These are phyloP conservation scores for Pocillopora verrucosa DNA, from an alignment of 64 coral and sea anemone genomes.

Conservation along the genomic window DNA sequence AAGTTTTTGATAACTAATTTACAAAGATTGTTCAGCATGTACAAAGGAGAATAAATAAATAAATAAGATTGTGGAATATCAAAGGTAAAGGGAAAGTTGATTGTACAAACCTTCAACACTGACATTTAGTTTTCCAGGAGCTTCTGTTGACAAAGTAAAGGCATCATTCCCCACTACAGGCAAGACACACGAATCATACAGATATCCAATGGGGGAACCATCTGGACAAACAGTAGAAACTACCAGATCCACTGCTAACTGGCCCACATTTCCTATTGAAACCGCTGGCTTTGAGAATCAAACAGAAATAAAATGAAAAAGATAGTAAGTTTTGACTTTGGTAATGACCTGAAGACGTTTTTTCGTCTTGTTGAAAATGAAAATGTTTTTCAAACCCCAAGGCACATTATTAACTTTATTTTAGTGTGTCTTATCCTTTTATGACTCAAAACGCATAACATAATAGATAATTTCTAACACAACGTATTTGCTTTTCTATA, in stretches of 20 bases:
- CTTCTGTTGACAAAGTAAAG: slow-evolving; percentile 43
- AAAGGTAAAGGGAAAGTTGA: background rate
- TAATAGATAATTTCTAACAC: no score
- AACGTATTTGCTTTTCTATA: no score
- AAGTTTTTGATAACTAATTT: no score
- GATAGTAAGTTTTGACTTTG: no score
- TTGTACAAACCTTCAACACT: slow-evolving; percentile 77
- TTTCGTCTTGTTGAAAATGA: no score
- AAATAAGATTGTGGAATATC: background rate
- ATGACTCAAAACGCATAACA: no score
- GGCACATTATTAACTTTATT: no score
- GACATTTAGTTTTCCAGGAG: slow-evolving; percentile 56
- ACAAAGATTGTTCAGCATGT: no score
- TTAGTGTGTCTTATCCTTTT: no score
- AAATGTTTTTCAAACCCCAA: no score
- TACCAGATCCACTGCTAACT: slow-evolving; percentile 86
- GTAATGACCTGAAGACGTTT: background rate
- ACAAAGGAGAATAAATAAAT: background rate
- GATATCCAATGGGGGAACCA: slow-evolving; percentile 62
- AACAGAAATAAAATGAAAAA: background rate
- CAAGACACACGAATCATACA: slow-evolving; percentile 83
- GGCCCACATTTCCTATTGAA: slow-evolving; percentile 97
- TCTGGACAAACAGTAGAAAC: slow-evolving; percentile 61
- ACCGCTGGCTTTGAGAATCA: slow-evolving; percentile 72
- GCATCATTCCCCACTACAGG: slow-evolving; percentile 94